These are phyloP conservation scores for Prionailurus bengalensis DNA, from an alignment of 2,113 vertebrate genomes.

Conservation along the genomic window DNA sequence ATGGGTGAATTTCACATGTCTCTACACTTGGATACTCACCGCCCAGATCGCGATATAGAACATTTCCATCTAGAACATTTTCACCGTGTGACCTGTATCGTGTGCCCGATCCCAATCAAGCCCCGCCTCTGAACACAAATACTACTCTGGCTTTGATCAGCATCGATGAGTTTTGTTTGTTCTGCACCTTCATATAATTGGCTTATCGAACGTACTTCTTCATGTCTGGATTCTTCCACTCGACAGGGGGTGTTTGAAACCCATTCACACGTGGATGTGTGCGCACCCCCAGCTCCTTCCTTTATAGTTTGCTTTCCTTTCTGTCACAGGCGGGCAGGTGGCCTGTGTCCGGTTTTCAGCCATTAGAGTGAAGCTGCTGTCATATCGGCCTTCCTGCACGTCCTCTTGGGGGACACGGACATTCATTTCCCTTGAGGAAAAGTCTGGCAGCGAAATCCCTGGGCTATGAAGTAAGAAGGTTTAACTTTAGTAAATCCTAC, in stretches of 20 bases:
- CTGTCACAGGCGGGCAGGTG: rapidly evolving
- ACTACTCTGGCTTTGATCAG: rapidly evolving
- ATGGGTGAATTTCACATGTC: background rate
- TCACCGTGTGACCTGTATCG: background rate
- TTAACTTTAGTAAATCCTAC: too few relatives aligned
- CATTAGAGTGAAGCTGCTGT: background rate
- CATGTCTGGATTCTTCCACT: rapidly evolving
- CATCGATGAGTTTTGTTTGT: background rate
- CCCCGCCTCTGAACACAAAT: background rate
- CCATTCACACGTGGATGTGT: too few relatives aligned
- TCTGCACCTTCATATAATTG: background rate
- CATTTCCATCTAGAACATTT: background rate
- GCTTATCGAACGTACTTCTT: rapidly evolving
- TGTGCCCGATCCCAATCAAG: background rate
- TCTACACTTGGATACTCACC: background rate
- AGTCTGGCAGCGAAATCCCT: background rate
- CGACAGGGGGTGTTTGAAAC: background rate
- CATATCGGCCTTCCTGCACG: background rate
- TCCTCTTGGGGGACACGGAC: background rate
- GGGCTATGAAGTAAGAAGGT: background rate
- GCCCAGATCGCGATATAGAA: rapidly evolving
- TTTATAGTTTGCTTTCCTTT: background rate
- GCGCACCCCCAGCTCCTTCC: background rate
- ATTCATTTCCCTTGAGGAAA: background rate
- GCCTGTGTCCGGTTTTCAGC: background rate